These are phyloP conservation scores for Hylyphantes graminicola DNA, from an alignment of 1,140 invertebrate species.

Conservation along the genomic window DNA sequence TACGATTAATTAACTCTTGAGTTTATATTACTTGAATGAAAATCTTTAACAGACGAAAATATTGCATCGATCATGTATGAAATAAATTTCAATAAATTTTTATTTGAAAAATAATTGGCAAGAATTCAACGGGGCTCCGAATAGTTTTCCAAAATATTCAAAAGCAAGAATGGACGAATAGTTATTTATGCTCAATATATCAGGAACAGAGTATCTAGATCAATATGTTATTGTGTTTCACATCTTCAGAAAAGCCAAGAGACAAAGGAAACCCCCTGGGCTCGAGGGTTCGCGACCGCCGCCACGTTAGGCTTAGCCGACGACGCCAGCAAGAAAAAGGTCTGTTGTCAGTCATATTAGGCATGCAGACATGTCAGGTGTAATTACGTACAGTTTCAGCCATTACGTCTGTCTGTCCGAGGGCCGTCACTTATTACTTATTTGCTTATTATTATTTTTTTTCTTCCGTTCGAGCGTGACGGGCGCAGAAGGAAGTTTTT, in stretches of 20 bases:
- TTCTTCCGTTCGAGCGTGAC: slow-evolving; percentile 7
- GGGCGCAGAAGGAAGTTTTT: slow-evolving; percentile 11
- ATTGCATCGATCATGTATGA: too few species aligned
- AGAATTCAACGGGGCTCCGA: too few species aligned
- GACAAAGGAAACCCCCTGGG: slow-evolving; percentile 1
- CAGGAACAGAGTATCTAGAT: not conserved
- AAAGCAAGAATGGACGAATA: too few species aligned
- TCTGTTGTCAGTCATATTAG: slow-evolving; percentile 51
- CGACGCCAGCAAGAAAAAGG: slow-evolving; percentile 7
- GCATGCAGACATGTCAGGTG: slow-evolving; percentile 48
- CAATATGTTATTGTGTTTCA: not conserved
- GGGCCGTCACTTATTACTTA: slow-evolving; percentile 25
- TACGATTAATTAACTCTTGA: too few species aligned
- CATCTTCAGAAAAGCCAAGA: not conserved
- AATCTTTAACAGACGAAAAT: too few species aligned
- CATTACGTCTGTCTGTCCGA: slow-evolving; percentile 41
- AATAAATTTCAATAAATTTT: too few species aligned
- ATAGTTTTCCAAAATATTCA: too few species aligned
- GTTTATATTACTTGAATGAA: too few species aligned
- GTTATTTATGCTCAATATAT: too few species aligned
- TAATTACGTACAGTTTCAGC: slow-evolving; percentile 42
- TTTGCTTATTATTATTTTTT: slow-evolving; percentile 23
- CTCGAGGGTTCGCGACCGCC: slow-evolving; percentile 31
- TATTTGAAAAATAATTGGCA: too few species aligned
- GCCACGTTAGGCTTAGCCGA: slow-evolving; percentile 47